Evolutionary conservation across 2,888 invertebrate species (phyloP), one percentile per base, ranked within the genome.

Genomic region (Tanypteryx hageni): DNA sequence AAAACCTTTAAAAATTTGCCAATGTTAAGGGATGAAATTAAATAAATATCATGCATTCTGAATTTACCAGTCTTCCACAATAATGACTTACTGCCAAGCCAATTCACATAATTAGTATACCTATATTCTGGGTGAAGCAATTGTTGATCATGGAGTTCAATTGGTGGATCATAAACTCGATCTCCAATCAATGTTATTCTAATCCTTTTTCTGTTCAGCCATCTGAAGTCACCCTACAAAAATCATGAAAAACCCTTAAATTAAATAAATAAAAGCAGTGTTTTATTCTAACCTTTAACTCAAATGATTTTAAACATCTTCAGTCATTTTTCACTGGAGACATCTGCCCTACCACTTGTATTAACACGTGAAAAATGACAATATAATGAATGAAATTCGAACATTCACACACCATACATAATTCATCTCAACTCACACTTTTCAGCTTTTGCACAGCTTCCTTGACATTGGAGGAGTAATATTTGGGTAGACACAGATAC

Each of bases 201-300:
- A 94, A 99, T 98, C 94, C 99, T 96, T 56, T 97, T 97, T 8
- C 99, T 96, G 95, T 98, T 97, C 95, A 98, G 96, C 98, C 98
- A 99, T 94, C 97, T 96, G 95, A 97, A 98, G 94, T 97, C 96
- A 93, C 99, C 98, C 97, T 98, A 94, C 92, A 93, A 89, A 56
- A 10, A 56, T 22, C 58, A 58, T 9, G 16, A 14, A 27, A 27
- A 86, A 44, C 44, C 44, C 44, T 86, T 27, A 86, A 8, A 56
- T 13, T 27, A 5, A 31, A 7, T 27, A 16, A 27, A 11, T 16
- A 59, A 57, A 22, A 58, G 0, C 18, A 8, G 27, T 86, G 7
- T 59, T 31, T 31, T 18, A 14, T 0, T 31, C 31, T 27, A 31
- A n/a, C 31, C 31, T 31, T 44, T 14, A 44, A n/a, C n/a, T n/a